phyloP scores from a whole-genome alignment of 2,113 vertebrate genomes.

The Eptesicus fuscus region DNA sequence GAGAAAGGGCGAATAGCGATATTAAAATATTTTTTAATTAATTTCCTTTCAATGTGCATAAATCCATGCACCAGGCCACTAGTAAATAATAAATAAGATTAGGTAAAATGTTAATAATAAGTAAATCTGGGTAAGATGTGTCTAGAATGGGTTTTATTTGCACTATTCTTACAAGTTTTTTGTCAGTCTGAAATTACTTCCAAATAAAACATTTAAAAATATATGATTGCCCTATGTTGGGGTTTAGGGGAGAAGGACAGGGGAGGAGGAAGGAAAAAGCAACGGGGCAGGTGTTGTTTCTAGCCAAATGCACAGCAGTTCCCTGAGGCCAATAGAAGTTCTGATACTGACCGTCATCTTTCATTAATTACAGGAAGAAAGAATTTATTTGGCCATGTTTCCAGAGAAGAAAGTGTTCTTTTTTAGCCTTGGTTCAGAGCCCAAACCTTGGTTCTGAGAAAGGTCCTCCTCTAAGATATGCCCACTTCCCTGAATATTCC shows the following conservation, averaged over 20 bases:
- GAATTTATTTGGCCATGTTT: neutral
- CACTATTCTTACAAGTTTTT: neutral
- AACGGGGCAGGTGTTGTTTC: neutral
- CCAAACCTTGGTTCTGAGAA: neutral
- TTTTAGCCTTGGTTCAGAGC: neutral
- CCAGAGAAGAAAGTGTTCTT: neutral
- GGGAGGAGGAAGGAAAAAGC: neutral
- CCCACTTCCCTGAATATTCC: neutral
- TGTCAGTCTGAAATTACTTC: slow-evolving; percentile 25
- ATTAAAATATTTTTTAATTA: too few species aligned
- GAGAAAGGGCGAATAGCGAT: too few species aligned
- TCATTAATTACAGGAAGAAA: neutral
- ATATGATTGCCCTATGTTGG: neutral
- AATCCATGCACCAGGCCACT: too few species aligned
- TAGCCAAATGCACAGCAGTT: neutral
- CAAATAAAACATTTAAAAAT: neutral
- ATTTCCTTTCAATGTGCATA: too few species aligned
- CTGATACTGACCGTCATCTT: neutral
- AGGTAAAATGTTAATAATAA: neutral
- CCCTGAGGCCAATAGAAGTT: neutral
- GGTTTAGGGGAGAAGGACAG: neutral
- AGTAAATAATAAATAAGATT: neutral
- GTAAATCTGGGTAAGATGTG: neutral
- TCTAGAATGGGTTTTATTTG: neutral
- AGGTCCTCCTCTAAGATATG: neutral